Evolutionary conservation across 1,140 invertebrate species (phyloP).

Genomic region (Aleiodes sp.): DNA sequence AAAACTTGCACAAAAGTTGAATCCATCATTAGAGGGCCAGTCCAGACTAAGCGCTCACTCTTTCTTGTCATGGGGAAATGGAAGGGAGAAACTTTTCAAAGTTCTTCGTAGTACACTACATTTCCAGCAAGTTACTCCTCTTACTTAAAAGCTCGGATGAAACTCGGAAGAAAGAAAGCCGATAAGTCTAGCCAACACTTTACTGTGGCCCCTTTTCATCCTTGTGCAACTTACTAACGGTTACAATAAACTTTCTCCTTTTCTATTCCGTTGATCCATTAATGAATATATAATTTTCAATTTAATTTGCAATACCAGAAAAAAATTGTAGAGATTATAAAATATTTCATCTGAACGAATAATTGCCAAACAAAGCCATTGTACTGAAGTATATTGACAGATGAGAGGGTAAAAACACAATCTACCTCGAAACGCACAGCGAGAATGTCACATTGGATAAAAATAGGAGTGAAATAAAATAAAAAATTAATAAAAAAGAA

Average conservation of each 20-base stretch:
- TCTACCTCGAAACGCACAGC: too few species aligned
- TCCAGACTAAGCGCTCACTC: constrained; percentile 3
- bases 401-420: too few species aligned
- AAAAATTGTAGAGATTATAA: too few species aligned
- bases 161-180: constrained; percentile 8
- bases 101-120: constrained; percentile 18
- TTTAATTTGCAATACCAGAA: too few species aligned
- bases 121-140: constrained; percentile 22
- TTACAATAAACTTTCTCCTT: constrained; percentile 4
- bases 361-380: too few species aligned
- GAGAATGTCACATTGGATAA: too few species aligned
- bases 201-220: constrained; percentile 6
- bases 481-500: not conserved
- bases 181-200: constrained; percentile 23
- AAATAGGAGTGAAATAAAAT: not conserved
- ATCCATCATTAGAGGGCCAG: not conserved
- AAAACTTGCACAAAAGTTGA: not conserved
- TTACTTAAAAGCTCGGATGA: constrained; percentile 36
- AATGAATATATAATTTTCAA: too few species aligned
- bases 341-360: too few species aligned
- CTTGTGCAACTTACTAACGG: not conserved
- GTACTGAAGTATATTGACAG: too few species aligned
- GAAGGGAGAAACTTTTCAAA: constrained; percentile 22
- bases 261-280: not conserved
- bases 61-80: constrained; percentile 6